A percentile compares a stretch with the other conserved stretches of the same genome.
Evolutionary conservation across 2,888 invertebrate species (phyloP).

Genomic region (Cylloceria caligata): DNA sequence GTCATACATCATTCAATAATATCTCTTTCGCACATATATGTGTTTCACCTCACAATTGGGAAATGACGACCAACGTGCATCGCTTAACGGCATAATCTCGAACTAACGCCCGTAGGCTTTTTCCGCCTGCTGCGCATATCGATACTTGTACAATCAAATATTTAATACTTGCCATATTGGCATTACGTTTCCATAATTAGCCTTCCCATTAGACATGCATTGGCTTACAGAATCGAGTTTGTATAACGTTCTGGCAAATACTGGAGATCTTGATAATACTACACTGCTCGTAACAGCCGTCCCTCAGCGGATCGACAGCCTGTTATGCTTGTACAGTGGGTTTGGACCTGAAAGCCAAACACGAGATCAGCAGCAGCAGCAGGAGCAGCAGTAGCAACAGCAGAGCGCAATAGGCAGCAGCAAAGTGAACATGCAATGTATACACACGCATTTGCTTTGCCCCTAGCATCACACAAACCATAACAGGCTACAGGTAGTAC

Average conservation of each 20-base stretch:
- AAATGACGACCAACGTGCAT: background rate
- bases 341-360: slow-evolving; percentile 62
- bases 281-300: slow-evolving; percentile 70
- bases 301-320: slow-evolving; percentile 39
- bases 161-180: background rate
- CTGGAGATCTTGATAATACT: slow-evolving; percentile 26
- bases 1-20: too few relatives aligned
- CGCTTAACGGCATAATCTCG: background rate
- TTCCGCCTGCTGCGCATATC: background rate
- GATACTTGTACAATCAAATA: background rate
- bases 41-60: background rate
- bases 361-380: slow-evolving; percentile 39
- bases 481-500: background rate
- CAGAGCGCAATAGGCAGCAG: slow-evolving; percentile 44
- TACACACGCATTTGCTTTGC: slow-evolving; percentile 56
- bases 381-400: too few relatives aligned
- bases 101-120: background rate
- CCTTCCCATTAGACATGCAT: background rate
- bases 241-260: slow-evolving; percentile 56
- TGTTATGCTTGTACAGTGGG: slow-evolving; percentile 53
- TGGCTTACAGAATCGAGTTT: slow-evolving; percentile 54
- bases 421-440: slow-evolving; percentile 67
- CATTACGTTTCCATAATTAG: background rate
- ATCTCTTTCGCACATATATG: too few relatives aligned
- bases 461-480: slow-evolving; percentile 4